Conservation (phyloP, 2,797 vertebrate genomes). For the Acanthurus tractus region DNA sequence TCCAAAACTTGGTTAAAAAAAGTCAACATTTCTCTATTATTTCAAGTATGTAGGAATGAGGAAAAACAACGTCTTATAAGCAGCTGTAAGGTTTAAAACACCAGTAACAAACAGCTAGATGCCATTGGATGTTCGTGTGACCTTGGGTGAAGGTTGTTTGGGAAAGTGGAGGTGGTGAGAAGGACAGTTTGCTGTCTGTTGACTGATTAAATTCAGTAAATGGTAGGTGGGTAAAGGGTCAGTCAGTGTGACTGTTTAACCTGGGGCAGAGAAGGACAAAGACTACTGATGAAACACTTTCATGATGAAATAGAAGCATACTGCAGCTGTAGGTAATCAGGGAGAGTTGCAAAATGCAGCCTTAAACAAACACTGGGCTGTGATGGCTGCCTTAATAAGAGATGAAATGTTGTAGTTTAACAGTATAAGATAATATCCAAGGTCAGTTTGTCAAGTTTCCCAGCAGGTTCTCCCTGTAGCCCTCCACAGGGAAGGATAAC, state of each 20-base stretch:
- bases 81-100: constrained; percentile 10
- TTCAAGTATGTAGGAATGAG: background rate
- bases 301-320: background rate
- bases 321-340: constrained; percentile 3
- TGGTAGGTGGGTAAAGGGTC: background rate
- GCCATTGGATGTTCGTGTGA: constrained; percentile 60
- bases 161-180: background rate
- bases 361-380: background rate
- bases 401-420: constrained; percentile 15
- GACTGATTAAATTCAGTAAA: background rate
- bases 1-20: background rate
- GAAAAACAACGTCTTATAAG: background rate
- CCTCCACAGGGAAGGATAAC: no score
- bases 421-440: constrained; percentile 33
- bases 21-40: constrained; percentile 20
- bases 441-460: constrained; percentile 18
- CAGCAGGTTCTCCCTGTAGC: constrained; percentile 5
- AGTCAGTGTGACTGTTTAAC: constrained; percentile 60
- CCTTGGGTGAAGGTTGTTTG: constrained; percentile 80
- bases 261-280: constrained; percentile 45
- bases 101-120: constrained; percentile 43
- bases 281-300: constrained; percentile 45
- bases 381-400: background rate
- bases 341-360: background rate
- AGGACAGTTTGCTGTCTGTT: constrained; percentile 36